These are phyloP conservation scores for Oryzias celebensis DNA, from an alignment of 2,113 vertebrate genomes.

Conservation along the genomic window DNA sequence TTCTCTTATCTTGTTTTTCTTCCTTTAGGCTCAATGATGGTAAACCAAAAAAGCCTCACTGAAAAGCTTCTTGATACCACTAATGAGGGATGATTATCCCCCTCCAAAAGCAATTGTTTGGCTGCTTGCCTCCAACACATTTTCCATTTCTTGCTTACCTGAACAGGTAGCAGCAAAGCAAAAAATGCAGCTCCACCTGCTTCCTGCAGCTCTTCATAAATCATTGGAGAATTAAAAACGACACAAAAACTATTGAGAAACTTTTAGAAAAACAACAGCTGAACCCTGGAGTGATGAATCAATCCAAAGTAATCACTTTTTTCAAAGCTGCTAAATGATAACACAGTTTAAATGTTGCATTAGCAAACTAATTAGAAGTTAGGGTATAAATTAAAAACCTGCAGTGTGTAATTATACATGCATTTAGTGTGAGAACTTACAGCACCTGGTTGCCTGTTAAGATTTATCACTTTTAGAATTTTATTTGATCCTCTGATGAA, in stretches of 20 bases:
- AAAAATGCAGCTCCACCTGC: slow-evolving; percentile 35
- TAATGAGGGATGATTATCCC: slow-evolving; percentile 51
- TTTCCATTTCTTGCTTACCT: slow-evolving; percentile 8
- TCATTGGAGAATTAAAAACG: background rate
- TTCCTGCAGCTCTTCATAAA: slow-evolving; percentile 15
- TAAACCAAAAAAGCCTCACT: slow-evolving; percentile 35
- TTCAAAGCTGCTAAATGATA: background rate
- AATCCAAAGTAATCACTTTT: background rate
- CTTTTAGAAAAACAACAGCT: background rate
- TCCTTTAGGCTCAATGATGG: slow-evolving; percentile 25
- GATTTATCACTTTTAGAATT: too few relatives aligned
- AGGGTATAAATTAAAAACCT: background rate
- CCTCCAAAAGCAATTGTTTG: slow-evolving; percentile 18
- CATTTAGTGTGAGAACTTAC: too few relatives aligned
- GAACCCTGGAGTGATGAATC: slow-evolving; percentile 17
- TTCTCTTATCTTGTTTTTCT: background rate
- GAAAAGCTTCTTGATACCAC: slow-evolving; percentile 35
- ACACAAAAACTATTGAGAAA: slow-evolving; percentile 7
- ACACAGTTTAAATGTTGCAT: background rate
- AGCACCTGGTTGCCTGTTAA: too few relatives aligned
- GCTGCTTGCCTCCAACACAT: slow-evolving; percentile 14
- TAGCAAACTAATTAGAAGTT: background rate
- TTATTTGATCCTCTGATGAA: too few relatives aligned
- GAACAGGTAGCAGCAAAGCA: slow-evolving; percentile 37
- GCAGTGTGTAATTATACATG: too few relatives aligned